Conservation (phyloP, 2,888 invertebrate species). For the Tipula unca region DNA sequence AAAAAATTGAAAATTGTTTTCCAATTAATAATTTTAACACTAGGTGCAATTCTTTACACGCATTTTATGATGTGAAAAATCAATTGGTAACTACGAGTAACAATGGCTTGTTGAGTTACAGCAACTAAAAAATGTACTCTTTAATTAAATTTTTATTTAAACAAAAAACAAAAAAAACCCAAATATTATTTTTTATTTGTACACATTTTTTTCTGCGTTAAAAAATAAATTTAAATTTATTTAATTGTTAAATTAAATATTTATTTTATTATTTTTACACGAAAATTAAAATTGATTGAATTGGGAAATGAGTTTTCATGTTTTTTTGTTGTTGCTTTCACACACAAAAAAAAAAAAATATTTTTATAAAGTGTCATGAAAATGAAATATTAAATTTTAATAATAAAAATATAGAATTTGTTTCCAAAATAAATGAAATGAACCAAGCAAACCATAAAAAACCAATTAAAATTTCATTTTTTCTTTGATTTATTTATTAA, state of each 20-base stretch:
- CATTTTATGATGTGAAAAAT: background rate
- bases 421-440: background rate
- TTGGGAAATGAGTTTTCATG: background rate
- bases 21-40: background rate
- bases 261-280: background rate
- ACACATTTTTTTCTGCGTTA: too few species aligned
- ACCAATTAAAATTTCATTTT: background rate
- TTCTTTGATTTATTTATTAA: background rate
- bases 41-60: too few species aligned
- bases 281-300: background rate
- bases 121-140: background rate
- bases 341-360: background rate
- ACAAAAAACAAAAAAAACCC: background rate
- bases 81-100: background rate
- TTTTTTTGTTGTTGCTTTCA: background rate
- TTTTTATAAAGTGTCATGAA: background rate
- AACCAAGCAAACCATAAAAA: background rate
- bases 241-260: background rate
- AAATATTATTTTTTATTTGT: background rate
- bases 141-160: background rate
- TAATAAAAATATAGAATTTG: background rate
- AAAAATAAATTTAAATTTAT: background rate
- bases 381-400: background rate
- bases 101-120: too few species aligned
- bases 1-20: background rate